Evolutionary conservation across 2,797 vertebrate species (phyloP).

Genomic region (Peromyscus attwateri): DNA sequence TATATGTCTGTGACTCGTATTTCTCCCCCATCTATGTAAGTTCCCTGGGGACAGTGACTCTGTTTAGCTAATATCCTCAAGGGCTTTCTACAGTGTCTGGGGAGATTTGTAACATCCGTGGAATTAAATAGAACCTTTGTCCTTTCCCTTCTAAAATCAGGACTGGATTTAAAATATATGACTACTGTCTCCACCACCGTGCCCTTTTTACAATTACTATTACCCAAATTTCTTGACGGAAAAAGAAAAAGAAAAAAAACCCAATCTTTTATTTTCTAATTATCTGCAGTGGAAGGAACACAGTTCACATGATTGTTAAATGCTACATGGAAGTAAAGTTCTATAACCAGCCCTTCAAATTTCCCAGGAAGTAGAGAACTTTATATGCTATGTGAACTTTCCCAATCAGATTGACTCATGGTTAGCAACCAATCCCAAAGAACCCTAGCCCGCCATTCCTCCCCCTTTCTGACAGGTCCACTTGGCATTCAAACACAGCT

Average conservation of each 20-base stretch:
- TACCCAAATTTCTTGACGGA: background rate
- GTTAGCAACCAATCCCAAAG: background rate
- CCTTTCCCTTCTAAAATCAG: background rate
- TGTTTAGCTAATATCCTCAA: background rate
- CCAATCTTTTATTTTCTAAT: constrained; percentile 56
- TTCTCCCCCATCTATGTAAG: background rate
- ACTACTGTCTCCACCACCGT: background rate
- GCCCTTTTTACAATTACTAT: background rate
- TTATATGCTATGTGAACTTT: background rate
- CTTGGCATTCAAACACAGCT: constrained; percentile 30
- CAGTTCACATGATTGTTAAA: background rate
- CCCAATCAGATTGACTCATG: background rate
- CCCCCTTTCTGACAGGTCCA: background rate
- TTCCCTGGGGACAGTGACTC: background rate
- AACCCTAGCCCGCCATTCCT: background rate
- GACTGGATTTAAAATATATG: background rate
- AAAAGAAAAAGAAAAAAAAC: background rate
- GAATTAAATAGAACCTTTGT: background rate
- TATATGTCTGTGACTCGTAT: background rate
- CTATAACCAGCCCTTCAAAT: background rate
- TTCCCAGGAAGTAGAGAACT: constrained; percentile 10
- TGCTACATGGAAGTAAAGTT: background rate
- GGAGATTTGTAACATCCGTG: background rate
- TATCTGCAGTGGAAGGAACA: background rate
- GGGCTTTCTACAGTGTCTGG: background rate